Evolutionary conservation across 2,113 vertebrate genomes (phyloP), one percentile per base, ranked within the genome.

Genomic region (Alexandromys fortis): DNA sequence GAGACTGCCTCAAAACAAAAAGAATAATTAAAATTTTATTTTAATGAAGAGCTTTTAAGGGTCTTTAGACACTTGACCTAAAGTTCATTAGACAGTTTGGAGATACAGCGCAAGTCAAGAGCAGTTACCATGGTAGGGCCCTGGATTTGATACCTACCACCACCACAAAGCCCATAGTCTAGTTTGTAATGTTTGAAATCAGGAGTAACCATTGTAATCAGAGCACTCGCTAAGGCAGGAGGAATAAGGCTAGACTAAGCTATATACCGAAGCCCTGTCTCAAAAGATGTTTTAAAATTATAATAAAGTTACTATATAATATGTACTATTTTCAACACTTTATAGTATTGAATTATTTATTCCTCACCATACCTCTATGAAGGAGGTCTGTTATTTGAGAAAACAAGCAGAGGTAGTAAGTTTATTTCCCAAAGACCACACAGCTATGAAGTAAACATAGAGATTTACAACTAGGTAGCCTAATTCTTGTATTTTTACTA

Each of bases 401-500:
- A 95, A 96, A 75, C 22, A 65, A 26, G 61, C 45, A 81, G 24
- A 78, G 83, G 38, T 21, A 55, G 9, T 89, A 94, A 89, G 5
- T 89, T 85, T 67, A n/a, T 86, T 90, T 67, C 65, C 45, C 35
- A 49, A 77, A 88, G 58, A 61, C n/a, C 93, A 33, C n/a, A 81
- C 33, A 94, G 30, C 33, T 92, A 10, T 83, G 81, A 68, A 88
- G 38, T 87, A 61, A 38, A 89, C 81, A 96, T 30, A 68, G 7
- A 67, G 47, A 30, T 95, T 92, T 93, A 73, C 91, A 95, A 92
- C 33, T 3, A 75, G 70, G 26, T 30, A 76, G 38, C 68, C 61
- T 95, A 87, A 97, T 77, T 89, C 5, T 42, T 87, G 35, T 91
- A 28, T 58, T 95, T n/a, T 92, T 96, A 89, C 49, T 7, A 45